Conservation (phyloP, 2,797 vertebrate species). For the Lagocephalus sceleratus region DNA sequence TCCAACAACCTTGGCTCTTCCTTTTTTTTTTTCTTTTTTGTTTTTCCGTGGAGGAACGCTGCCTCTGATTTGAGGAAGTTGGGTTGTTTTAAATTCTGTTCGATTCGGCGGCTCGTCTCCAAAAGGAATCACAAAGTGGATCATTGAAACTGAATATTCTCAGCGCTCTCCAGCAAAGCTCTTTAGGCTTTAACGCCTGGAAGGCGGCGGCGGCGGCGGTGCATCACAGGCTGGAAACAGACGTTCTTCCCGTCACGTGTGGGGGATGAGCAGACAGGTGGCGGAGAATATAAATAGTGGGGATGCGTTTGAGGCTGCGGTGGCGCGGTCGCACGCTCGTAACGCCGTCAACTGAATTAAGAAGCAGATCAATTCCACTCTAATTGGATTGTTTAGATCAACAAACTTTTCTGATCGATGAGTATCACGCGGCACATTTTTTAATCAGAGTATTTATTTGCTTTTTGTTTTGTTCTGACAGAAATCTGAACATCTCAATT, state of each 20-base stretch:
- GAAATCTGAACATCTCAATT: too few relatives aligned
- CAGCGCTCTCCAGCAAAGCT: slow-evolving; percentile 66
- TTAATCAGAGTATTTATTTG: too few relatives aligned
- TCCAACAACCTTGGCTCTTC: slow-evolving; percentile 18
- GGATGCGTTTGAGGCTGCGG: slow-evolving; percentile 19
- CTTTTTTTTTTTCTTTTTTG: too few relatives aligned
- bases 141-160: slow-evolving; percentile 60
- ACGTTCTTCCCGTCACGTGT: slow-evolving; percentile 52
- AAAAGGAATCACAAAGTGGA: slow-evolving; percentile 67
- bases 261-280: slow-evolving; percentile 49
- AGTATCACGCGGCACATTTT: neutral
- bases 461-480: too few relatives aligned
- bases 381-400: slow-evolving; percentile 71
- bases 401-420: slow-evolving; percentile 48
- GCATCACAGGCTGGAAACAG: slow-evolving; percentile 47
- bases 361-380: slow-evolving; percentile 42
- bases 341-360: slow-evolving; percentile 19
- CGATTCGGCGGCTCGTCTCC: slow-evolving; percentile 40
- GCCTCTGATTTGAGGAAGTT: slow-evolving; percentile 42
- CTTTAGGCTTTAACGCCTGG: slow-evolving; percentile 63
- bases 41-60: slow-evolving; percentile 26
- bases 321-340: slow-evolving; percentile 39
- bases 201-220: slow-evolving; percentile 45
- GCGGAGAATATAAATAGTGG: slow-evolving; percentile 49
- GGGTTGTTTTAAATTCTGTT: slow-evolving; percentile 45